Evolutionary conservation across 2,113 vertebrate species (phyloP), one percentile per base, ranked within the genome.

Genomic region (Laticauda colubrina): DNA sequence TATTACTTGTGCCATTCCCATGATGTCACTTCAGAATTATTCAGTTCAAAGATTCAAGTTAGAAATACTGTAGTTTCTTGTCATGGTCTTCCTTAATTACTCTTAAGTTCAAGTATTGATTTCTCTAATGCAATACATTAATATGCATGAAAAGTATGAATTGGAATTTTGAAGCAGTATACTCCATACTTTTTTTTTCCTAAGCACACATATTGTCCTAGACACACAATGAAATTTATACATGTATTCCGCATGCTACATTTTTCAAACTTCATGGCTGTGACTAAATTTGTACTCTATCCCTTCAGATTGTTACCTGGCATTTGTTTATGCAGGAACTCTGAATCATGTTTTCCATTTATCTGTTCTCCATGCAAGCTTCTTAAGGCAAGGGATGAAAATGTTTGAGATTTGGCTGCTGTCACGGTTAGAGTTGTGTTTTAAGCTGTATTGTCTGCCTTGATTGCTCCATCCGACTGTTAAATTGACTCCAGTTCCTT

Each of bases 71-170:
- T 39, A 6, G 23, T 54, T 85, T 94, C 95, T 93, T 91, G 20
- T 95, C 92, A 93, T 91, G 94, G 61, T n/a, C 96, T 96, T 96
- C 89, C 91, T 95, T 61, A 89, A 90, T 94, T 92, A 75, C 91
- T 92, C 64, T 48, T 8, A 93, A 96, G 90, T 91, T 94, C 56
- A n/a, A 18, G 88, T 93, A 96, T 94, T 96, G 95, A 89, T 89
- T 56, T 54, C 64, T 56, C 20, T 94, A 85, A 92, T 93, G 93
- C 64, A 90, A 48, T 94, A 55, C 24, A 91, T 8, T 6, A 34
- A 85, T 85, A 95, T 90, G 94, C 88, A 57, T 89, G 55, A 92
- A 95, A 92, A 96, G 91, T n/a, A 43, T 12, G 20, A 95, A 75
- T 88, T 23, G 75, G 90, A 90, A 87, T 92, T 95, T 95, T 94